Base-by-base conservation (phyloP, 2,888 invertebrate species). In the Odontomyia ornata region DNA sequence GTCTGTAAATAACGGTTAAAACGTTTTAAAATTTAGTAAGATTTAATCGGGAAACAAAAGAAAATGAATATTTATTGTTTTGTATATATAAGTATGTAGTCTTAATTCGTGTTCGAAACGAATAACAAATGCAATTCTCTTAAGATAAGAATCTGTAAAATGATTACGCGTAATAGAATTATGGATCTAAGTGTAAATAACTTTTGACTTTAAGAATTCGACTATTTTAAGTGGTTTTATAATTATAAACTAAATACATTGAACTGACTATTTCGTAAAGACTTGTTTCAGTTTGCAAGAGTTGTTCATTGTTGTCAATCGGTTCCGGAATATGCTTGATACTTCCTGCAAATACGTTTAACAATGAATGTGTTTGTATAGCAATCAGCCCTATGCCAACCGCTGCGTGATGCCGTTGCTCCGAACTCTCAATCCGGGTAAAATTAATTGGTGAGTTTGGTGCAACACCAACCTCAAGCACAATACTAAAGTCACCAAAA, bases 231-330 rank as follows among this genome's bases (percentile, higher is more conserved):
- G 57, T 60, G 18, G 30, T 73, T 57, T 73, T 57, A 57, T 73
- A 73, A 73, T 60, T 60, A 21, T 56, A 69, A 23, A 73, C 21
- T 57, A 73, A 57, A 72, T 27, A 30, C 18, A 57, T 52, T 57
- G 73, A 73, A 57, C 73, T 73, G 73, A 73, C 18, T 43, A 73
- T 57, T 73, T 72, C 18, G 43, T 71, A 71, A 25, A 52, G 21
- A 25, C 21, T 13, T 25, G 47, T 71, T 25, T 71, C 13, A n/a
- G 15, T 47, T 71, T 67, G 7, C 18, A 3, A 5, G 3, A 3
- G 3, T 36, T 36, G 36, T 9, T 36, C 36, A 9, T 52, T 52
- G 52, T 18, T 52, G 52, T 18, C 52, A 15, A 52, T 18, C 52
- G 5, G 52, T 15, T n/a, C n/a, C n/a, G n/a, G n/a, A n/a, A n/a